Evolutionary conservation across 2,797 vertebrate species (phyloP), one percentile per base, ranked within the genome.

Genomic region (Sebastes melanostomus): DNA sequence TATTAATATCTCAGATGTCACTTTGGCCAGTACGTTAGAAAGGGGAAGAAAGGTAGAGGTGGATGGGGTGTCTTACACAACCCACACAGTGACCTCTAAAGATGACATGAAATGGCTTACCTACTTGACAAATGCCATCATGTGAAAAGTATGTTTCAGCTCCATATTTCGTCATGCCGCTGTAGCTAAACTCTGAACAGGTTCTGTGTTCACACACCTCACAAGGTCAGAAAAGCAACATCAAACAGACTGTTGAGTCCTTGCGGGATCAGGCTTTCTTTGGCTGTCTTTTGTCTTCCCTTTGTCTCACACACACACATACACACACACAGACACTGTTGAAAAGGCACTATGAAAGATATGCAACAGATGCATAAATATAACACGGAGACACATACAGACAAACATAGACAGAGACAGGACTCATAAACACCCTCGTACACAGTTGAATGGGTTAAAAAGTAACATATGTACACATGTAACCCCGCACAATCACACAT

Each of bases 171-270:
- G 79, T 85, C 32, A 72, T 75, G 54, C 66, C n/a, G 10, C 79
- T 78, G 61, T 2, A 70, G 75, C 62, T 76, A 66, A 78, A 86
- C 85, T 94, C 84, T 81, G 66, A 87, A 91, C 82, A 90, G 76
- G 86, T 91, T 93, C 94, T 86, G 71, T 76, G 94, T 96, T 96
- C 88, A 89, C 75, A 86, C 86, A 93, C 65, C 88, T 90, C 13
- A 16, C 77, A 88, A 92, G 93, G 92, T 95, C 94, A 96, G 87
- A 89, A 93, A 89, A 91, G 78, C 74, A 92, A 94, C 88, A 92
- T 94, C 92, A 96, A 95, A 95, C 89, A 91, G 87, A 81, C 69
- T 85, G 72, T 88, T 75, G 72, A 89, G 84, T 91, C 78, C 86
- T 95, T 87, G 84, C 87, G 88, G 87, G 84, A 94, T 91, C 78